Percentiles rank a stretch among this genome's conserved stretches.
Conservation (phyloP, 2,113 vertebrate species). For the Speoplatyrhinus poulsoni region DNA sequence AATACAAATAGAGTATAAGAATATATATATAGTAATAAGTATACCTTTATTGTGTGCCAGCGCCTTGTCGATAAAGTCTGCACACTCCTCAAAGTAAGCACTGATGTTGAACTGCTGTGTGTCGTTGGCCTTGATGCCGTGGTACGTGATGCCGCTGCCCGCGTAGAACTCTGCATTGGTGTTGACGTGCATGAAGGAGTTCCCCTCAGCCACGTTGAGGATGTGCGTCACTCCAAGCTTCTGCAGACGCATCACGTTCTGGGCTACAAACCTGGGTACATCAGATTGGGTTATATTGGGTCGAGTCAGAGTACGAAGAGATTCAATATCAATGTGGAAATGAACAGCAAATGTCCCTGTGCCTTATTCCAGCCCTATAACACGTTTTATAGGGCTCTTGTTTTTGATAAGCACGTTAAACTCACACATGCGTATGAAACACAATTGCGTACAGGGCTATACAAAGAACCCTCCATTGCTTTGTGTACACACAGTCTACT, state of each 20-base stretch:
- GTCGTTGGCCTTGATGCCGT: constrained; percentile 93
- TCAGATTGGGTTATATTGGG: constrained; percentile 23
- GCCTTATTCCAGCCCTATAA: too few relatives aligned
- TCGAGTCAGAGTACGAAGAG: constrained; percentile 11
- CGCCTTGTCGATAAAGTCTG: constrained; percentile 94
- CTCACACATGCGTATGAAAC: too few relatives aligned
- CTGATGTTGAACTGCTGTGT: constrained; percentile 92
- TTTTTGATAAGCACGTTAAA: too few relatives aligned
- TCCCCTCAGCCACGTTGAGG: constrained; percentile 94
- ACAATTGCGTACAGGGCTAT: too few relatives aligned
- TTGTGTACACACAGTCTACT: neutral
- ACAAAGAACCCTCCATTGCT: too few relatives aligned
- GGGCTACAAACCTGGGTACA: constrained; percentile 86
- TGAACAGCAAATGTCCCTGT: constrained; percentile 13
- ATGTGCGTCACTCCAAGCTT: constrained; percentile 92
- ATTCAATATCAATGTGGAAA: neutral
- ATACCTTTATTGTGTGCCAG: constrained; percentile 87
- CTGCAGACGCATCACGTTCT: constrained; percentile 89
- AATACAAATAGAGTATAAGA: too few relatives aligned
- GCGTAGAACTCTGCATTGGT: constrained; percentile 92
- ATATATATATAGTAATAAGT: too few relatives aligned
- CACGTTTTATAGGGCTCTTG: too few relatives aligned
- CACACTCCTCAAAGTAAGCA: constrained; percentile 92
- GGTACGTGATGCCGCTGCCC: constrained; percentile 91
- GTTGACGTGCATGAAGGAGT: constrained; percentile 99